These are phyloP conservation scores for Equus przewalskii DNA, from an alignment of 2,113 vertebrate genomes.

Conservation along the genomic window DNA sequence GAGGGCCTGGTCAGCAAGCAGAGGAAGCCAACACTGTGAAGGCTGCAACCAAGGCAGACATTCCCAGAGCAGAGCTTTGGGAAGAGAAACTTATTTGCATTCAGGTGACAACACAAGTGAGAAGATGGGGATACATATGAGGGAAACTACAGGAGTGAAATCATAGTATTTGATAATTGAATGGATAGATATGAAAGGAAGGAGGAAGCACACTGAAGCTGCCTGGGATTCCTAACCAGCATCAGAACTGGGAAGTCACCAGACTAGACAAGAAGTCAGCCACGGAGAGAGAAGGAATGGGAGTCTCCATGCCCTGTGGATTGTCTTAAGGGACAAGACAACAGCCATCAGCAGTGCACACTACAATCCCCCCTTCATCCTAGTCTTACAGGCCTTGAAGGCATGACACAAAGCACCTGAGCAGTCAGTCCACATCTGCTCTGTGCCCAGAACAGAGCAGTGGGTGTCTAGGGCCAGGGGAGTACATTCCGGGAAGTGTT, in stretches of 20 bases:
- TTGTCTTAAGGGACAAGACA: not conserved
- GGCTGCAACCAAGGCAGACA: not conserved
- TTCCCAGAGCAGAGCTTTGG: slow-evolving; percentile 45
- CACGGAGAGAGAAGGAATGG: not conserved
- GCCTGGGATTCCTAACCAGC: not conserved
- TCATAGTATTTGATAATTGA: not conserved
- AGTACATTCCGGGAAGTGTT: not conserved
- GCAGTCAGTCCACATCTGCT: not conserved
- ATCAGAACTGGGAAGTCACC: not conserved
- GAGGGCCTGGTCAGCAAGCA: slow-evolving; percentile 1
- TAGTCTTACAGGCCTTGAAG: not conserved
- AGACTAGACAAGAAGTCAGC: not conserved
- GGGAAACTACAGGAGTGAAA: not conserved
- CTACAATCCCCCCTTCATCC: not conserved
- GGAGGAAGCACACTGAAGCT: not conserved
- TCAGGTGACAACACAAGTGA: not conserved
- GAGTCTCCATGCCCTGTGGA: not conserved
- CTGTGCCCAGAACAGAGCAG: not conserved
- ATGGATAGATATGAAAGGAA: not conserved
- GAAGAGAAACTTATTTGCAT: slow-evolving; percentile 21
- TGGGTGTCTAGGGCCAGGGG: not conserved
- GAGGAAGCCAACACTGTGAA: not conserved
- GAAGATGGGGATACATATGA: not conserved
- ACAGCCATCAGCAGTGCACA: not conserved
- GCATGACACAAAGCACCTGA: not conserved